These are phyloP conservation scores for Leptopterna dolabrata DNA, from an alignment of 2,888 invertebrate genomes.

Conservation along the genomic window DNA sequence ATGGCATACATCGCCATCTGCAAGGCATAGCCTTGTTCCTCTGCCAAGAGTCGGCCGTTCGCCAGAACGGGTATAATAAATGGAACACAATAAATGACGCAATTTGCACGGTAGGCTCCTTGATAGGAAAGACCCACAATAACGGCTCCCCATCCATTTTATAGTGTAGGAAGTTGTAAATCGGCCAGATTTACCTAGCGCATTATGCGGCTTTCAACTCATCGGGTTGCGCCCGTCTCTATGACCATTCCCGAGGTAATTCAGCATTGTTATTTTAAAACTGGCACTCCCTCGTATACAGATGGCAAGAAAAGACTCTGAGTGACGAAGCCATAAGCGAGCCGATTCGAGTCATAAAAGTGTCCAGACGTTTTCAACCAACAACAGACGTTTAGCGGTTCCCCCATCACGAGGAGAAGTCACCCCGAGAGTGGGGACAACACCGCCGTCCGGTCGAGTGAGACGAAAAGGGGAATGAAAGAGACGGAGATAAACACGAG, in stretches of 20 bases:
- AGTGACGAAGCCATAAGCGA: conserved; percentile 29
- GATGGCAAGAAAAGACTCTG: background rate
- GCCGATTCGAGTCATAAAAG: conserved; percentile 13
- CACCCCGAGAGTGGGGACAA: conserved; percentile 12
- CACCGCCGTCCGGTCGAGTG: conserved; percentile 33
- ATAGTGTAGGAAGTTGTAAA: background rate
- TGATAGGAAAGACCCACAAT: background rate
- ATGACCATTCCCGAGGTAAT: background rate
- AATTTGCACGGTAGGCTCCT: background rate
- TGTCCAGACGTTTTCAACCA: conserved; percentile 12
- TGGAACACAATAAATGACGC: background rate
- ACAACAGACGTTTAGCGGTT: conserved; percentile 24
- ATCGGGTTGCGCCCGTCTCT: background rate
- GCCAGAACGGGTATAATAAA: background rate
- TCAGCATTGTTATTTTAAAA: conserved; percentile 8
- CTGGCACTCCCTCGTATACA: conserved; percentile 23
- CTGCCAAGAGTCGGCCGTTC: background rate
- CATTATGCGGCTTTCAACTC: background rate
- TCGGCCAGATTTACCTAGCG: background rate
- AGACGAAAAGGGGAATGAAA: conserved; percentile 5
- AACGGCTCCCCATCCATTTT: background rate
- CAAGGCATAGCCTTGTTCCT: no score
- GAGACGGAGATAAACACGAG: conserved; percentile 40
- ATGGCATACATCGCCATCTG: no score
- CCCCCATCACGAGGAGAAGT: background rate